Evolutionary conservation across 1,140 invertebrate genomes (phyloP).

Genomic region (Drosophila melanica): DNA sequence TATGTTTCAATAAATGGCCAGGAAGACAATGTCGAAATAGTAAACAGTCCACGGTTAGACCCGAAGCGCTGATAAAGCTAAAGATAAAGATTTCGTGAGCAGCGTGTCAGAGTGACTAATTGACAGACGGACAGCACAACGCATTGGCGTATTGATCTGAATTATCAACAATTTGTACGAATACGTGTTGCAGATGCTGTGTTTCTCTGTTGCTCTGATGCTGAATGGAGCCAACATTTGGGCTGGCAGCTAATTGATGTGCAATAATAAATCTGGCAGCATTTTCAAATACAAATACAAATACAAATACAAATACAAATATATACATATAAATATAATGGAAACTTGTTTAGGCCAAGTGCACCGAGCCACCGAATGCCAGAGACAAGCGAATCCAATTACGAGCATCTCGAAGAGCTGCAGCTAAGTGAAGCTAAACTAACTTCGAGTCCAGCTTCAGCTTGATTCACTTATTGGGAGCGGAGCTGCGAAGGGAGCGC

Average conservation of each 20-base stretch:
- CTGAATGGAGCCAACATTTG: too few relatives aligned
- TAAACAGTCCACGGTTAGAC: slow-evolving; percentile 49
- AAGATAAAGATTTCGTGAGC: slow-evolving; percentile 57
- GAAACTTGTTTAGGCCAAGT: slow-evolving; percentile 10
- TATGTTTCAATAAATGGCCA: slow-evolving; percentile 75
- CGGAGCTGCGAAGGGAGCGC: slow-evolving; percentile 24
- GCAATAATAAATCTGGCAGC: slow-evolving; percentile 66
- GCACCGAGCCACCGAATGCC: too few relatives aligned
- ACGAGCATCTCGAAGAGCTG: slow-evolving; percentile 30
- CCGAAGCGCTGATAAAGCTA: slow-evolving; percentile 19
- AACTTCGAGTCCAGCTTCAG: slow-evolving; percentile 29
- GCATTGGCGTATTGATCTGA: slow-evolving; percentile 61
- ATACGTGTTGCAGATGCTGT: slow-evolving; percentile 44
- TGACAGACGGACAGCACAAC: slow-evolving; percentile 41
- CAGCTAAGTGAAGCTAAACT: slow-evolving; percentile 40
- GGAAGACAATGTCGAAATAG: slow-evolving; percentile 64
- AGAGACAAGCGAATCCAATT: slow-evolving; percentile 38
- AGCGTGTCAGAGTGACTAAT: slow-evolving; percentile 67
- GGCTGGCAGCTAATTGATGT: slow-evolving; percentile 69
- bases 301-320: neutral
- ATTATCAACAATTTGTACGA: slow-evolving; percentile 74
- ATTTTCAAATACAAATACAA: slow-evolving; percentile 24
- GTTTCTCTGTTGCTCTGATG: too few relatives aligned
- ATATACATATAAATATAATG: neutral
- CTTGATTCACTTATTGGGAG: neutral